phyloP scores from a whole-genome alignment of 2,113 vertebrate genomes.

The Neogale vison region DNA sequence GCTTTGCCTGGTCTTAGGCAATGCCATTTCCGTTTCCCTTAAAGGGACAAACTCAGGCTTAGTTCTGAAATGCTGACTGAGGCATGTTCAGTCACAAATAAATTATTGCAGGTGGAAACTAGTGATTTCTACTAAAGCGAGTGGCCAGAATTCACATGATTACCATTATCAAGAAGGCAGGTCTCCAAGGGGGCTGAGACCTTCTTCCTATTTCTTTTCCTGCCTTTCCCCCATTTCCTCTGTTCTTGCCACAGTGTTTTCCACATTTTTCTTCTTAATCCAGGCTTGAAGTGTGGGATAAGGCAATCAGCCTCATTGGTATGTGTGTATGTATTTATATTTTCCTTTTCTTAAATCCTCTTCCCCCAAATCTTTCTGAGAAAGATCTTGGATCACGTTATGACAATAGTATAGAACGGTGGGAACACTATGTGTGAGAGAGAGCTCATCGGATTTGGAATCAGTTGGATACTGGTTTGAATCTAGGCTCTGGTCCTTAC shows the following conservation, averaged over 20 bases:
- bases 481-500: background rate
- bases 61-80: background rate
- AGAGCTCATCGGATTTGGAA: background rate
- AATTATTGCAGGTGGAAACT: background rate
- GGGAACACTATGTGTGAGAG: background rate
- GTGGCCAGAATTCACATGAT: background rate
- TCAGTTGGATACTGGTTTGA: background rate
- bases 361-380: background rate
- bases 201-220: background rate
- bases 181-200: background rate
- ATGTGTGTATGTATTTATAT: background rate
- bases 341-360: background rate
- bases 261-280: background rate
- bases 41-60: background rate
- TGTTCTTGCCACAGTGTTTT: background rate
- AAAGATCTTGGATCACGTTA: background rate
- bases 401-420: background rate
- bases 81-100: background rate
- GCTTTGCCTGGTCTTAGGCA: background rate
- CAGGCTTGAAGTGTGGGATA: background rate
- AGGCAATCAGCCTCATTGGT: background rate
- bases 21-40: background rate
- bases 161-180: background rate
- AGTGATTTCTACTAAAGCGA: background rate
- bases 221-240: background rate